Evolutionary conservation across 1,140 invertebrate species (phyloP), one percentile per base, ranked within the genome.

Genomic region (Nephotettix cincticeps): DNA sequence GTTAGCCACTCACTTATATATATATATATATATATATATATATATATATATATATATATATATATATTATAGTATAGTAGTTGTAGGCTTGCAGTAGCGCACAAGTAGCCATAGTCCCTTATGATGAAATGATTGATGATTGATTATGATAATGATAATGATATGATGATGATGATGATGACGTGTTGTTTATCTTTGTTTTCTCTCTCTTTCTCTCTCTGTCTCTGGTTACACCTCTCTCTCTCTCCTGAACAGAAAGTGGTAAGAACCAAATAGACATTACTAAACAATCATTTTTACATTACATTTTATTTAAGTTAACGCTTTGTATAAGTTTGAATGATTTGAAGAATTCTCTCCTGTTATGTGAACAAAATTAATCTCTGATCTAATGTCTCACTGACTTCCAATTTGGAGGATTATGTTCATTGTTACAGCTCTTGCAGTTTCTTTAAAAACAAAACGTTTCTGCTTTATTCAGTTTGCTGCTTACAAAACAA

Each of bases 171-270:
- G 14, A 61, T 61, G 56, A 61, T 61, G 21, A 61, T 61, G 56
- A 61, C 56, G 56, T 61, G 56, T 61, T 61, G 27, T 69, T 71
- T 70, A 43, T 54, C 51, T 63, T 64, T 43, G 71, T 43, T 71
- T 30, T 75, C 43, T 64, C 56, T 71, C 64, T 73, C 56, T 71
- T 47, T 64, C 63, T 74, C n/a, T 65, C 23, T 72, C 25, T 76
- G 32, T 75, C 70, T 74, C 70, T 76, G 71, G 75, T 73, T 71
- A 73, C 56, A 43, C 71, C 73, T 73, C 47, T 75, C 64, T 72
- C 63, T 71, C 70, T 72, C 68, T 51, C 75, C 66, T 73, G 56
- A 61, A 61, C 76, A 77, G 76, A 76, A 77, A 74, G 76, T 76
- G 76, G 76, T 77, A 77, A 76, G 76, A 75, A 64, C 54, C 64